phyloP scores from a whole-genome alignment of 2,888 invertebrate species.

The Drosophila kokeensis region DNA sequence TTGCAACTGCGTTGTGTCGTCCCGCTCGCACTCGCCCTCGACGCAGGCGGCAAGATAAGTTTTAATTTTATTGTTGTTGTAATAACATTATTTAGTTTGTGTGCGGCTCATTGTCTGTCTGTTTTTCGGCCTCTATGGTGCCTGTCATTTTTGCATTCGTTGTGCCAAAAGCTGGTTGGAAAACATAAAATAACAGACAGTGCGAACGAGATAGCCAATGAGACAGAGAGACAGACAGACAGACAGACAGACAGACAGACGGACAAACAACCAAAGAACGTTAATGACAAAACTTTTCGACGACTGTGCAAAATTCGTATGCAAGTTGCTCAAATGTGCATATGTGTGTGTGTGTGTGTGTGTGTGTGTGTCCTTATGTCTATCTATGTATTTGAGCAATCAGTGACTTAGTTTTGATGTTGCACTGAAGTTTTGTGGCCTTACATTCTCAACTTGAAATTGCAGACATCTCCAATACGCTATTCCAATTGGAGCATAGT shows the following conservation, averaged over 20 bases:
- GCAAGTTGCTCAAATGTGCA: conserved; percentile 52
- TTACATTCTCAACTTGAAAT: conserved; percentile 50
- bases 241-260: background rate
- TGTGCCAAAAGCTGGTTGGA: conserved; percentile 57
- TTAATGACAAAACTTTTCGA: conserved; percentile 80
- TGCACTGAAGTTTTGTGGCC: conserved; percentile 70
- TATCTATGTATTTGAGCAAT: conserved; percentile 62
- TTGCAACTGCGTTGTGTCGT: conserved; percentile 65
- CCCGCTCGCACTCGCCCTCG: conserved; percentile 36
- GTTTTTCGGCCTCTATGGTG: conserved; percentile 44
- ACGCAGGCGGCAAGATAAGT: conserved; percentile 43
- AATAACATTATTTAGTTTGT: conserved; percentile 76
- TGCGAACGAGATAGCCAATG: conserved; percentile 26
- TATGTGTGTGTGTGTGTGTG: conserved; percentile 29
- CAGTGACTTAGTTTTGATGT: conserved; percentile 68
- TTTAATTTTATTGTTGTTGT: conserved; percentile 77
- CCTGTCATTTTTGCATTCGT: conserved; percentile 74
- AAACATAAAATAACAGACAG: conserved; percentile 66
- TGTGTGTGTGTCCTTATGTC: conserved; percentile 24
- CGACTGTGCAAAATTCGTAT: conserved; percentile 70
- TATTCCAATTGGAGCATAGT: conserved; percentile 17
- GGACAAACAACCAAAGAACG: conserved; percentile 63
- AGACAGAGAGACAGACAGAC: background rate
- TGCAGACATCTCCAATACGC: conserved; percentile 35
- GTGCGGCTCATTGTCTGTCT: conserved; percentile 45